Evolutionary conservation across 2,797 vertebrate species (phyloP), one percentile per base, ranked within the genome.

Genomic region (Malacoctenus gilli): DNA sequence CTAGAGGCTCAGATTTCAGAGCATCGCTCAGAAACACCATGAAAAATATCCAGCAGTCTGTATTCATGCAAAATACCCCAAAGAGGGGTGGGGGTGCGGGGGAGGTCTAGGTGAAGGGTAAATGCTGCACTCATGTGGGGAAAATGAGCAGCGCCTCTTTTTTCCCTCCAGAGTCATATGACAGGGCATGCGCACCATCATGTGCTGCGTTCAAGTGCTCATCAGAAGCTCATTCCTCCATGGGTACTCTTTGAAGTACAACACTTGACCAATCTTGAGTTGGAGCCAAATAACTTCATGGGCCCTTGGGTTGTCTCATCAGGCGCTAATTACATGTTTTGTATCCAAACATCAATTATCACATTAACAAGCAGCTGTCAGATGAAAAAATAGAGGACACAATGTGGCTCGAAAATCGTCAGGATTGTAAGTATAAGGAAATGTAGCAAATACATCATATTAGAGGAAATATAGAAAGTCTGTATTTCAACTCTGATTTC

Each of bases 101-200:
- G 64, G 72, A 41, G 78, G 71, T 77, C 75, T 10, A 67, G 85
- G 80, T 82, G 77, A 77, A 90, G 87, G 83, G 85, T 87, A 85
- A 87, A 88, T 90, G 85, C 89, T 90, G 89, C 89, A 67, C 87
- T 81, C 89, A 77, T 87, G 89, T 87, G 89, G 89, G 80, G 74
- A 68, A 79, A 83, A 60, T 19, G 78, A 86, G 87, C 80, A 88
- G 73, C 78, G 75, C 62, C 56, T 70, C 41, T 41, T 59, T 65
- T 20, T 43, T 20, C 37, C 28, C 74, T 73, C 44, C 58, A 38
- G 74, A 82, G 72, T 87, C 77, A 75, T 70, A 73, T 81, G 73
- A 82, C 74, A 74, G 60, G 72, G 59, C 72, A 61, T 75, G 76
- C 72, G 52, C 63, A 55, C 20, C 30, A 40, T 50, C 57, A 59